These are phyloP conservation scores for Pangasius larnaudii DNA, from an alignment of 2,797 vertebrate genomes.

Conservation along the genomic window DNA sequence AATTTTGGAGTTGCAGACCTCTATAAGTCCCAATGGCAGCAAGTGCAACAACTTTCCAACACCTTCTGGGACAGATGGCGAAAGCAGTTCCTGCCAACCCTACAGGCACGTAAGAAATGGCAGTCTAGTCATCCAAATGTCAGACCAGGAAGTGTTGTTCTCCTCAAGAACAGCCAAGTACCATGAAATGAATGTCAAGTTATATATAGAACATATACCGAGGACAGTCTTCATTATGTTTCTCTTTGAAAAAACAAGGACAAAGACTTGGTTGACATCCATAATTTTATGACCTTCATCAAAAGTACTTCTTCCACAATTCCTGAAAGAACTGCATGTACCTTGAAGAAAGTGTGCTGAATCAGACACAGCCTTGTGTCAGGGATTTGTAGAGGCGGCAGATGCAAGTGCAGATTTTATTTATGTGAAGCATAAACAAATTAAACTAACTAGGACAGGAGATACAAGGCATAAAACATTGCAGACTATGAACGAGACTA, in stretches of 20 bases:
- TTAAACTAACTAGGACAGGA: too few relatives aligned
- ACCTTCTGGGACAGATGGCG: slow-evolving; percentile 47
- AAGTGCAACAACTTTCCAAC: slow-evolving; percentile 54
- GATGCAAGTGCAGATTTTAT: too few relatives aligned
- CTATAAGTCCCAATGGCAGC: slow-evolving; percentile 41
- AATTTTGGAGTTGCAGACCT: slow-evolving; percentile 41
- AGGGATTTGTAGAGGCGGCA: too few relatives aligned
- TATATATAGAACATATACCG: too few relatives aligned
- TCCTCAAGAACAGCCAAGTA: slow-evolving; percentile 42
- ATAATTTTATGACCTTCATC: slow-evolving; percentile 1
- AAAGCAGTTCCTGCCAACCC: slow-evolving; percentile 29
- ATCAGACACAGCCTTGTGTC: slow-evolving; percentile 1
- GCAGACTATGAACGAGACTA: too few relatives aligned
- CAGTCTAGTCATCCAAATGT: slow-evolving; percentile 16
- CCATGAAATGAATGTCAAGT: slow-evolving; percentile 31
- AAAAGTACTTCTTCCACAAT: neutral
- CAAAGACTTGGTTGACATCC: neutral
- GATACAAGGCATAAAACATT: too few relatives aligned
- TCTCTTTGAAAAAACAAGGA: neutral
- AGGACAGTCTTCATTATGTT: neutral
- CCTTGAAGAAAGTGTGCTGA: neutral
- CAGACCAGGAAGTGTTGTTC: slow-evolving; percentile 22
- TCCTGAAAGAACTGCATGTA: neutral
- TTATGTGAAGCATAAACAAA: too few relatives aligned
- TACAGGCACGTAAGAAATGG: slow-evolving; percentile 31